Evolutionary conservation across 2,113 vertebrate species (phyloP).

Genomic region (Climacteris rufus): DNA sequence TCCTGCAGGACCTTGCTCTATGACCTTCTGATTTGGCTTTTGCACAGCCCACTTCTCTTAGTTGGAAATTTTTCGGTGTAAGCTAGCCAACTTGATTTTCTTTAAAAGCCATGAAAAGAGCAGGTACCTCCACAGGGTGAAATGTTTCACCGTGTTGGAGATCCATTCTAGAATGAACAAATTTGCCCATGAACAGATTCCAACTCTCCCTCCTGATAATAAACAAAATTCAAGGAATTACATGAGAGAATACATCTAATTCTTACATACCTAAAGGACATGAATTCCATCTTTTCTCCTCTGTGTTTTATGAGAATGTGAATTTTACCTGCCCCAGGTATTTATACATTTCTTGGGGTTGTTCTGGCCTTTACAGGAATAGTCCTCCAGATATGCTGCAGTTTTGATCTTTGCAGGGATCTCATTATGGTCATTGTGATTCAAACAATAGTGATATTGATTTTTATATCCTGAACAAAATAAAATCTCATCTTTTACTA

Average conservation of each 20-base stretch:
- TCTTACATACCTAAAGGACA: neutral
- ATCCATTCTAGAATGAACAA: neutral
- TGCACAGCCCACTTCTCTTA: neutral
- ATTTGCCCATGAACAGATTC: neutral
- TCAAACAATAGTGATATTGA: neutral
- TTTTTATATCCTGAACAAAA: neutral
- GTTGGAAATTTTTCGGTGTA: neutral
- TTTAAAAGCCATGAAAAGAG: neutral
- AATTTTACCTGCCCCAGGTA: neutral
- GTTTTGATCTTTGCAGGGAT: neutral
- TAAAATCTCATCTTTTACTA: neutral
- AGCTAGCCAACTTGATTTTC: neutral
- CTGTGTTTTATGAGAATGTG: neutral
- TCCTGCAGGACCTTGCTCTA: neutral
- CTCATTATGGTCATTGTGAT: neutral
- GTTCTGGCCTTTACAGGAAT: neutral
- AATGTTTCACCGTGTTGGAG: neutral
- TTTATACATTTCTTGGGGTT: neutral
- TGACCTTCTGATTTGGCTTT: neutral
- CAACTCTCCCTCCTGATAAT: neutral
- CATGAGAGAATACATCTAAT: neutral
- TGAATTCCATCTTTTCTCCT: neutral
- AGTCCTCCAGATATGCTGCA: neutral
- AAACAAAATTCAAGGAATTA: neutral
- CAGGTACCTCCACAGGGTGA: neutral